Percentiles rank a stretch among this genome's conserved stretches.
Evolutionary conservation across 2,888 invertebrate species (phyloP).

Genomic region (Diarsia dahlii): DNA sequence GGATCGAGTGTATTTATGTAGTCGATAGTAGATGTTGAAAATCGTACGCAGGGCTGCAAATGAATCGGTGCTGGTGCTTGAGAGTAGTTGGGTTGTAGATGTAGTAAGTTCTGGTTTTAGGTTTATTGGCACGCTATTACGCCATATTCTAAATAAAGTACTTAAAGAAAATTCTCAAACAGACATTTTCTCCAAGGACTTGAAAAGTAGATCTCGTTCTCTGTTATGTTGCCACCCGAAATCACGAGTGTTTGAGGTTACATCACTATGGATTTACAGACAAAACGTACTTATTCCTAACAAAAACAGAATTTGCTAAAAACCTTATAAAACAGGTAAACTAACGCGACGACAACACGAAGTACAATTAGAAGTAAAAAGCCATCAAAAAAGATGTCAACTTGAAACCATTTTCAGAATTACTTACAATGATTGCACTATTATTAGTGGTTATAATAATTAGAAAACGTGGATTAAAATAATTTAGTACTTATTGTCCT

Average conservation of each 20-base stretch:
- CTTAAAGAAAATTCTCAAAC: neutral
- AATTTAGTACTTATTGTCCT: neutral
- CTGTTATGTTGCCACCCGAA: neutral
- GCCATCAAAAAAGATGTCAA: neutral
- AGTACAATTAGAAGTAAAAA: neutral
- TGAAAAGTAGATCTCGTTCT: neutral
- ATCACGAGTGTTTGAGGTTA: neutral
- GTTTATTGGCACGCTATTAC: neutral
- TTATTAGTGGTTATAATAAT: neutral
- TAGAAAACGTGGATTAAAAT: neutral
- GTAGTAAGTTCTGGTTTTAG: neutral
- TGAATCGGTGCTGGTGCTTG: slow-evolving; percentile 44
- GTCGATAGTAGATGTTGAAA: slow-evolving; percentile 56
- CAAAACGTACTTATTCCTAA: neutral
- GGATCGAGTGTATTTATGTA: slow-evolving; percentile 74
- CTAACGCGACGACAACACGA: neutral
- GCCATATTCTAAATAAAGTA: neutral
- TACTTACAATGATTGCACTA: neutral
- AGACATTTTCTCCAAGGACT: neutral
- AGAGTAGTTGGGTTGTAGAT: slow-evolving; percentile 10
- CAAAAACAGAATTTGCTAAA: neutral
- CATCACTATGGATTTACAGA: neutral
- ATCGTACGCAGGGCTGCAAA: slow-evolving; percentile 61
- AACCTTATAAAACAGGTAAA: neutral
- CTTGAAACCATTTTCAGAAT: slow-evolving; percentile 3